Percentiles rank a stretch among this genome's conserved stretches.
Conservation (phyloP, 2,888 invertebrate species). For the Patella depressa region DNA sequence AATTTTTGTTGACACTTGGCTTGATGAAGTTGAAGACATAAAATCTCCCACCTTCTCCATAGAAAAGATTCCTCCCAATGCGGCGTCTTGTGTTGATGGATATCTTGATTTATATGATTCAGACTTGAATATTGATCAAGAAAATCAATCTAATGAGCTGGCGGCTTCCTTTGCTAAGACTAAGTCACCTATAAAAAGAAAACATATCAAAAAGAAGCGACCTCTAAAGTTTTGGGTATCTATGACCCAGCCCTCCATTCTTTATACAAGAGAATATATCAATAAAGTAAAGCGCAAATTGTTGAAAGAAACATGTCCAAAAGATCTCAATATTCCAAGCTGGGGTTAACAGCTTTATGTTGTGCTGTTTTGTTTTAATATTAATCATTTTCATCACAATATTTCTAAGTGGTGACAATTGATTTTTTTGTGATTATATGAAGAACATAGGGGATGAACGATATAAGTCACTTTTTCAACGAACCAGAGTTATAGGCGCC, state of each 20-base stretch:
- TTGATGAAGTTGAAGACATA: neutral
- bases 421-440: no score
- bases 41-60: neutral
- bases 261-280: constrained; percentile 15
- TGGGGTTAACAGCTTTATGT: neutral
- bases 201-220: neutral
- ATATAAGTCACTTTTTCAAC: no score
- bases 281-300: neutral
- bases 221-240: constrained; percentile 23
- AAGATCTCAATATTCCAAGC: neutral
- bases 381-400: no score
- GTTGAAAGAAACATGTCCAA: neutral
- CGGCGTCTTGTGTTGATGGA: neutral
- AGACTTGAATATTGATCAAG: neutral
- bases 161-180: neutral
- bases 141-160: neutral
- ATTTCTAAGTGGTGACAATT: no score
- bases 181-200: neutral
- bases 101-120: neutral
- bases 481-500: no score
- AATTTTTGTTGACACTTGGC: neutral
- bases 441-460: no score
- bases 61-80: neutral
- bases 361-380: no score
- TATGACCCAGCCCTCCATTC: constrained; percentile 19